Conservation (phyloP, 2,797 vertebrate genomes). For the Aeoliscus strigatus region DNA sequence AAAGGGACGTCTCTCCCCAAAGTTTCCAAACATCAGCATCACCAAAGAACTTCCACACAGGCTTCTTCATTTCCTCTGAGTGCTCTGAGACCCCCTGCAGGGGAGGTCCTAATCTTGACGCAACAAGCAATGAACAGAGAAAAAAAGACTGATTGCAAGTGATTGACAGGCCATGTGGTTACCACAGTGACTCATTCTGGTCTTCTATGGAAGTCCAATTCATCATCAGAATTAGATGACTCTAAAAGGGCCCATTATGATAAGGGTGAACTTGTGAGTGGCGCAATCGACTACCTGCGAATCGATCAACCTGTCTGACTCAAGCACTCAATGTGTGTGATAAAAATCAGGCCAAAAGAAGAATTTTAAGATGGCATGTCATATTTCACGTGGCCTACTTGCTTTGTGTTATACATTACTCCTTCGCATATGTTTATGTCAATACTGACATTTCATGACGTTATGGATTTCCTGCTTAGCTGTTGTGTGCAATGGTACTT, state of each 20-base stretch:
- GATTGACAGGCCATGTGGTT: constrained; percentile 80
- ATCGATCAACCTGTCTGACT: constrained; percentile 62
- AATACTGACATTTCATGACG: constrained; percentile 22
- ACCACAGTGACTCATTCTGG: constrained; percentile 78
- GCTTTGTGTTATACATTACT: constrained; percentile 20
- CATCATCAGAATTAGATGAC: constrained; percentile 77
- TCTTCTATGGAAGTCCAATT: constrained; percentile 76
- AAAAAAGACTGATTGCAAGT: constrained; percentile 80
- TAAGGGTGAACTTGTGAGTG: constrained; percentile 63
- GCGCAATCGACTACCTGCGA: constrained; percentile 62
- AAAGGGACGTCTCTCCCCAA: constrained; percentile 62
- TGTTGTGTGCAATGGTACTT: neutral
- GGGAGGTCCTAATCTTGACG: constrained; percentile 80
- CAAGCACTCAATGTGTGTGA: constrained; percentile 45
- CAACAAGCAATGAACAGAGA: constrained; percentile 77
- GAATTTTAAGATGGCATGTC: constrained; percentile 18
- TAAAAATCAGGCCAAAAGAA: constrained; percentile 37
- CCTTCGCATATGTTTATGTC: constrained; percentile 24
- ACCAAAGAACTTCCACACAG: constrained; percentile 66
- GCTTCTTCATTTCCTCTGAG: constrained; percentile 76
- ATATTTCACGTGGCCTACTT: constrained; percentile 17
- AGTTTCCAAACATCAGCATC: constrained; percentile 83
- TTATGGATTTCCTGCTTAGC: constrained; percentile 34
- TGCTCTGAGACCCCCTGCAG: constrained; percentile 72
- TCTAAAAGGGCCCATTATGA: constrained; percentile 74